Base-by-base conservation (phyloP, 2,888 invertebrate genomes). In the Hipparchia sbordonii region DNA sequence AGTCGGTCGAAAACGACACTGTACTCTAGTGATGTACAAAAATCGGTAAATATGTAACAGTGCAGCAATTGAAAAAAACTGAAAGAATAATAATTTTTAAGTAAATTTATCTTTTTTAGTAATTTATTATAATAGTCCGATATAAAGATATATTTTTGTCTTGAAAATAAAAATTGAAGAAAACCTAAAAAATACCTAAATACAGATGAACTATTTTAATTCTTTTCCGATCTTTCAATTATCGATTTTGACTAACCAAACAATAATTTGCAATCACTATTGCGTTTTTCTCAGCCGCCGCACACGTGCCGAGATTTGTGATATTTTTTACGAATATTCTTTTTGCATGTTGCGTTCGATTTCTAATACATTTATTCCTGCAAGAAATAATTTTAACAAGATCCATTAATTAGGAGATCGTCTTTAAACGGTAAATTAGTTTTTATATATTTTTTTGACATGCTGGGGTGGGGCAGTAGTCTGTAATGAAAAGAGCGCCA, bases 301-400 rank as follows among this genome's bases (percentile, higher is more conserved):
- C 92, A 93, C 93, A 93, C 92, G 93, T 93, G 93, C 92, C 89
- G 88, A 86, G 87, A 86, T 90, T 92, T 92, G 91, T 92, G 89
- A 91, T 92, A 92, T 92, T 91, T 92, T 92, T 89, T 88, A 80
- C 82, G 88, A 86, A 86, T 85, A 86, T 83, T 89, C 87, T 87
- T 81, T 87, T 91, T 89, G 82, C 87, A 87, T 85, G 84, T 82
- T 82, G 82, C 82, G 77, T 83, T 81, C 82, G 81, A 79, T 85
- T 79, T 82, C 74, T 77, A 80, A 12, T 9, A 67, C 82, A 85
- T 81, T 81, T 79, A 83, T 82, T 81, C 81, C 82, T 69, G 61
- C 45, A 39, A 71, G 67, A 48, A 69, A 70, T 85, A 85, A 83
- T 84, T 86, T 86, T 84, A 85, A 84, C 84, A 86, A 81, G 78